These are phyloP conservation scores for Piprites chloris DNA, from an alignment of 2,113 vertebrate species.

Conservation along the genomic window DNA sequence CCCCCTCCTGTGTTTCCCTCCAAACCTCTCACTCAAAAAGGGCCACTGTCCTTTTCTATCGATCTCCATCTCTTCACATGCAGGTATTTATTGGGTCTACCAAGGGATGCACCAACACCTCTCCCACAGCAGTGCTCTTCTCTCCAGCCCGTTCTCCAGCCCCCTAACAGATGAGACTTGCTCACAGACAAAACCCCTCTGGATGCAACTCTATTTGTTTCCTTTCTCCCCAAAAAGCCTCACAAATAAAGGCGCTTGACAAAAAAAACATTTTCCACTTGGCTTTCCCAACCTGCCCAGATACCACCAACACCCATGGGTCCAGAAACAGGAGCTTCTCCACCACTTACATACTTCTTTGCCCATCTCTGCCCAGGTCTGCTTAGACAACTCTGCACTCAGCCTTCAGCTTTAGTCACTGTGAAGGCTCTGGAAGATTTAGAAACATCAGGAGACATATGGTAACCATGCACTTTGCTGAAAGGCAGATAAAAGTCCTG, in stretches of 20 bases:
- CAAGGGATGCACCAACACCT: accelerated
- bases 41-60: neutral
- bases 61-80: neutral
- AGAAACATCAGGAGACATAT: neutral
- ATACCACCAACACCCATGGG: neutral
- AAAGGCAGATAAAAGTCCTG: neutral
- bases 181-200: neutral
- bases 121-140: neutral
- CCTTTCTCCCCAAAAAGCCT: neutral
- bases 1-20: neutral
- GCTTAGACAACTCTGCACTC: neutral
- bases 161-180: neutral
- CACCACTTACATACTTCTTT: neutral
- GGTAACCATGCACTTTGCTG: neutral
- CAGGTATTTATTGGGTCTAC: neutral
- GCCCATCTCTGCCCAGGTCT: neutral
- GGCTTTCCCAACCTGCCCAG: neutral
- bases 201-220: neutral
- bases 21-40: neutral
- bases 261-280: neutral
- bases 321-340: neutral
- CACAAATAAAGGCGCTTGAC: neutral
- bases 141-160: neutral
- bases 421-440: neutral
- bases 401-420: neutral